Conservation (phyloP, 2,888 invertebrate genomes). For the Drosophila siamana region DNA sequence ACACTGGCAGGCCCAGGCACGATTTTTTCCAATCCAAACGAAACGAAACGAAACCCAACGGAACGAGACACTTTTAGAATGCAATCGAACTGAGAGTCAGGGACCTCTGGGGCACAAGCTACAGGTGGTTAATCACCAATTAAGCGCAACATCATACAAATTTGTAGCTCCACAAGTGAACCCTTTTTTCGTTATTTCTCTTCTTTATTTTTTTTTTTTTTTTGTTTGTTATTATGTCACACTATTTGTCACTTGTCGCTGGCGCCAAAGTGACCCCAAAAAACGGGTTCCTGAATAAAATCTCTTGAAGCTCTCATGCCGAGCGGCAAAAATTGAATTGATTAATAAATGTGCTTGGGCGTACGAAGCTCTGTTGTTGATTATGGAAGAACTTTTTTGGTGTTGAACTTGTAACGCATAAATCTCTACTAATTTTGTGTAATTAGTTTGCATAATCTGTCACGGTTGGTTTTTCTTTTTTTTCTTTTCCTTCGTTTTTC, state of each 20-base stretch:
- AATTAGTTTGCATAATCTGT: slow-evolving; percentile 81
- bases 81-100: slow-evolving; percentile 44
- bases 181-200: slow-evolving; percentile 49
- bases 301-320: slow-evolving; percentile 51
- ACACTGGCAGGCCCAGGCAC: slow-evolving; percentile 51
- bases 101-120: slow-evolving; percentile 56
- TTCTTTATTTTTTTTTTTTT: slow-evolving; percentile 50
- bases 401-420: slow-evolving; percentile 55
- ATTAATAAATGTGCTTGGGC: slow-evolving; percentile 66
- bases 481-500: slow-evolving; percentile 46
- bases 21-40: slow-evolving; percentile 52
- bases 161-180: slow-evolving; percentile 75
- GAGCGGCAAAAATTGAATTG: slow-evolving; percentile 73
- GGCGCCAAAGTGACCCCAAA: slow-evolving; percentile 45
- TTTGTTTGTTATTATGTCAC: slow-evolving; percentile 66
- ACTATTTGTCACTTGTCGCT: slow-evolving; percentile 71
- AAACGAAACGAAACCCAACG: slow-evolving; percentile 37
- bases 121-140: slow-evolving; percentile 85
- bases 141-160: slow-evolving; percentile 84
- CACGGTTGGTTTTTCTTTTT: slow-evolving; percentile 61
- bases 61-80: slow-evolving; percentile 51
- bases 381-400: slow-evolving; percentile 36
- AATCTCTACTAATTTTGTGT: slow-evolving; percentile 78
- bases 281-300: slow-evolving; percentile 46
- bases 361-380: slow-evolving; percentile 29